These are phyloP conservation scores for Pseudoips prasinana DNA, from an alignment of 2,888 invertebrate species.

Conservation along the genomic window DNA sequence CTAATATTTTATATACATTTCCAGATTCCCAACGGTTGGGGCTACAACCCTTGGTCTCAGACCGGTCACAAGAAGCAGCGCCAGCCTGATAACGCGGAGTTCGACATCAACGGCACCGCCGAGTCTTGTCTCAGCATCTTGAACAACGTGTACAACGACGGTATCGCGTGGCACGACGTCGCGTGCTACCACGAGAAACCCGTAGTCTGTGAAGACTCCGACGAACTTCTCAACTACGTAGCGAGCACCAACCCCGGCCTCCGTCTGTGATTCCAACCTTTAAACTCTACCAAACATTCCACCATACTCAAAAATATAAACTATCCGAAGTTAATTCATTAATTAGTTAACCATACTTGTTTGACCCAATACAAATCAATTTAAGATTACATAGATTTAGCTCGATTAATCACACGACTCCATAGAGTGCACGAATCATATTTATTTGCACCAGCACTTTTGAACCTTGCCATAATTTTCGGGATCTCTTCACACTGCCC, in stretches of 20 bases:
- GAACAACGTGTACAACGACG: slow-evolving; percentile 96
- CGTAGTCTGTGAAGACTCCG: slow-evolving; percentile 94
- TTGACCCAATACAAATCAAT: slow-evolving; percentile 17
- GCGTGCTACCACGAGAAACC: slow-evolving; percentile 97
- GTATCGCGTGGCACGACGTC: slow-evolving; percentile 96
- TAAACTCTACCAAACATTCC: slow-evolving; percentile 22
- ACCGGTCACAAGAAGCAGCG: slow-evolving; percentile 94
- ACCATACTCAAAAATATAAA: slow-evolving; percentile 17
- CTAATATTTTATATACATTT: slow-evolving; percentile 6
- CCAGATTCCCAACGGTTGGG: slow-evolving; percentile 85
- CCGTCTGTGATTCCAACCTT: slow-evolving; percentile 85
- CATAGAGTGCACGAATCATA: slow-evolving; percentile 31
- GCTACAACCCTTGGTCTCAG: slow-evolving; percentile 94
- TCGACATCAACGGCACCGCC: slow-evolving; percentile 92
- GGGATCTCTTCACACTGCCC: slow-evolving; percentile 62
- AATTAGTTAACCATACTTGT: slow-evolving; percentile 3
- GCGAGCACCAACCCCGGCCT: slow-evolving; percentile 92
- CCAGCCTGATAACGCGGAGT: slow-evolving; percentile 96
- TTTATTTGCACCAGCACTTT: slow-evolving; percentile 28
- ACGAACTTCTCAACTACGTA: slow-evolving; percentile 92
- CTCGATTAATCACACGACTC: slow-evolving; percentile 21
- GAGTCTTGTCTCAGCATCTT: slow-evolving; percentile 94
- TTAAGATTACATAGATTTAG: slow-evolving; percentile 22
- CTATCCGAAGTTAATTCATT: slow-evolving; percentile 6
- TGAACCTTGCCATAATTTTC: slow-evolving; percentile 8